Percentiles rank a stretch among this genome's conserved stretches.
phyloP scores from a whole-genome alignment of 1,140 invertebrate species.

The Trachymyrmex septentrionalis region DNA sequence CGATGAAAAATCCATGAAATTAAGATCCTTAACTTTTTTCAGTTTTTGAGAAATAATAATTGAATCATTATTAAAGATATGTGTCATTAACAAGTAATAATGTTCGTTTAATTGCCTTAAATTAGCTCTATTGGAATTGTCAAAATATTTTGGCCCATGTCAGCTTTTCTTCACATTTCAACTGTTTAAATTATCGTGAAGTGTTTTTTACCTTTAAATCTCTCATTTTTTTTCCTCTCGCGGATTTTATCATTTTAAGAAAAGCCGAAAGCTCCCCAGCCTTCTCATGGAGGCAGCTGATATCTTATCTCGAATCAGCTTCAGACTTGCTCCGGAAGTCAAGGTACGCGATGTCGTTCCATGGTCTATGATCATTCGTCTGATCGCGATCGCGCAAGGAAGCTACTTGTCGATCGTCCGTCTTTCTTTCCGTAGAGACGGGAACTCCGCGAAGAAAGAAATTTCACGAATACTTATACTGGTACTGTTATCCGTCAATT shows the following conservation, averaged over 20 bases:
- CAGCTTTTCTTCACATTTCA: no score
- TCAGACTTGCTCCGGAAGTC: conserved; percentile 29
- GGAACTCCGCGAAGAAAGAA: neutral
- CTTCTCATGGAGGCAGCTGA: neutral
- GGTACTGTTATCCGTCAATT: neutral
- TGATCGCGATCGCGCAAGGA: conserved; percentile 12
- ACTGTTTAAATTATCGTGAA: no score
- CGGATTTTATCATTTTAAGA: conserved; percentile 13
- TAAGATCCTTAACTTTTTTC: neutral
- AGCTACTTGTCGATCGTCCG: neutral
- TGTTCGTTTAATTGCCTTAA: neutral
- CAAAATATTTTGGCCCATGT: no score
- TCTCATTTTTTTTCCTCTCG: neutral
- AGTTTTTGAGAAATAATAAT: conserved; percentile 4
- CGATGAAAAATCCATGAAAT: neutral
- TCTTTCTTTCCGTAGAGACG: conserved; percentile 10
- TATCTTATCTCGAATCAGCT: conserved; percentile 50
- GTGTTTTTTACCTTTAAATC: neutral
- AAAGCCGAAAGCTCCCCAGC: conserved; percentile 11
- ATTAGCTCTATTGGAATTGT: neutral
- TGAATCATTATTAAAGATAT: neutral
- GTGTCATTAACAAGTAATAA: neutral
- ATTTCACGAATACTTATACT: neutral
- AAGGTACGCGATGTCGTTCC: conserved; percentile 18
- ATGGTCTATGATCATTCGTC: conserved; percentile 39